Conservation (phyloP, 1,140 invertebrate genomes). For the Spodoptera litura region DNA sequence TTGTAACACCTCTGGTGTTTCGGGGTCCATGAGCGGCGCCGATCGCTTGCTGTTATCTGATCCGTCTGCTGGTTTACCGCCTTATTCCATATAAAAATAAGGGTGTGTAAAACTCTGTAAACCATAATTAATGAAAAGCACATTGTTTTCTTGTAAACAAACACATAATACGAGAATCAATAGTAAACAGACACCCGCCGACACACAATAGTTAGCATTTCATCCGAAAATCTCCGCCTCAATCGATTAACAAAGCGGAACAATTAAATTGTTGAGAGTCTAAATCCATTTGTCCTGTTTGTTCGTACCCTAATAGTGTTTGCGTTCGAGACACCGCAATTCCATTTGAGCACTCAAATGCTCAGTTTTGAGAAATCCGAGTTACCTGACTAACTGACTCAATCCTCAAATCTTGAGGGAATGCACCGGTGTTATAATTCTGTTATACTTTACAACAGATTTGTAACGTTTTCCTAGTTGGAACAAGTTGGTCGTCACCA, state of each 20-base stretch:
- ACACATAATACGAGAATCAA: not conserved
- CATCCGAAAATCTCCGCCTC: conserved; percentile 30
- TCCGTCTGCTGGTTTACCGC: too few relatives aligned
- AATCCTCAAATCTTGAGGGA: conserved; percentile 25
- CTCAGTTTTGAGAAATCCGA: conserved; percentile 42
- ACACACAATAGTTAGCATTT: conserved; percentile 12
- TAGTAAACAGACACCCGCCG: not conserved
- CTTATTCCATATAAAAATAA: too few relatives aligned
- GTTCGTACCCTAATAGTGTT: conserved; percentile 28
- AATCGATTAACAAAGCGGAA: conserved; percentile 45
- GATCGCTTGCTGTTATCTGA: too few relatives aligned
- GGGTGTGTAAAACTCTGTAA: not conserved
- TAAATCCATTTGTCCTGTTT: conserved; percentile 48
- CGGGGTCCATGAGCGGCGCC: too few relatives aligned
- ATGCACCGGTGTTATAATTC: conserved; percentile 11
- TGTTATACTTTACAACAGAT: conserved; percentile 25
- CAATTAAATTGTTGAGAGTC: conserved; percentile 43
- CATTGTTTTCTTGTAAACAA: not conserved
- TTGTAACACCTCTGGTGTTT: too few relatives aligned
- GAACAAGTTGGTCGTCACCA: conserved; percentile 1
- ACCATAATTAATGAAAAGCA: not conserved
- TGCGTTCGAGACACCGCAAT: conserved; percentile 43
- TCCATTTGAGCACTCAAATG: conserved; percentile 34
- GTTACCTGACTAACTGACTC: conserved; percentile 12
- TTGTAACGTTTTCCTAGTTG: conserved; percentile 26